Evolutionary conservation across 2,113 vertebrate species (phyloP).

Genomic region (Gobius niger): DNA sequence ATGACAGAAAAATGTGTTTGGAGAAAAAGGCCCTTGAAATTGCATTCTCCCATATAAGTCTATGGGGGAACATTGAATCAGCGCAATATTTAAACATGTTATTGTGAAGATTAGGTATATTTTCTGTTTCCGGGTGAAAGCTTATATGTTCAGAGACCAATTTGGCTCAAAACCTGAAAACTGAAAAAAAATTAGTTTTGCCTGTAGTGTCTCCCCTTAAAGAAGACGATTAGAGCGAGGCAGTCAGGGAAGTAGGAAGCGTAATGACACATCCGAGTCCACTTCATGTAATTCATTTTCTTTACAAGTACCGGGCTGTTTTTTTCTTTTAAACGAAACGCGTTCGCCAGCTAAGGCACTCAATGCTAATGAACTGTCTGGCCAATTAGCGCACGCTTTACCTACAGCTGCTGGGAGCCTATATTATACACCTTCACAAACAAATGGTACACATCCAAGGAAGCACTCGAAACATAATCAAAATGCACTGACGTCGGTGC

Average conservation of each 20-base stretch:
- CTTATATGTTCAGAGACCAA: too few relatives aligned
- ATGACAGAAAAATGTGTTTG: too few relatives aligned
- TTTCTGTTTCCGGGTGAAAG: too few relatives aligned
- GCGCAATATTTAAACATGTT: too few relatives aligned
- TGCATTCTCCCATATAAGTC: too few relatives aligned
- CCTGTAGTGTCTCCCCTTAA: too few relatives aligned
- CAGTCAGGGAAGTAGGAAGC: slow-evolving; percentile 26
- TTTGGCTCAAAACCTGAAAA: too few relatives aligned
- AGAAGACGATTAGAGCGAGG: slow-evolving; percentile 34
- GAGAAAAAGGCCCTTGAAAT: too few relatives aligned
- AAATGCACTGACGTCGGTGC: slow-evolving; percentile 16
- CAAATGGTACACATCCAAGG: slow-evolving; percentile 20
- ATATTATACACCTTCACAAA: slow-evolving; percentile 11
- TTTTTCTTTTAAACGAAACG: neutral
- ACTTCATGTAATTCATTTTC: slow-evolving; percentile 8
- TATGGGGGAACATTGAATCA: too few relatives aligned
- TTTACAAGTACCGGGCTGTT: neutral
- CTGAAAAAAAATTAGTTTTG: too few relatives aligned
- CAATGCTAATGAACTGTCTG: neutral
- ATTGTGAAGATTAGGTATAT: too few relatives aligned
- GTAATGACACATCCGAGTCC: slow-evolving; percentile 8
- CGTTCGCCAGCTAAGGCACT: neutral
- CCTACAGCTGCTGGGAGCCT: neutral
- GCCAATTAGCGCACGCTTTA: slow-evolving; percentile 3
- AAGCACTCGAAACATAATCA: slow-evolving; percentile 27